These are phyloP conservation scores for Heteromyza rotundicornis DNA, from an alignment of 2,888 invertebrate genomes.

Conservation along the genomic window DNA sequence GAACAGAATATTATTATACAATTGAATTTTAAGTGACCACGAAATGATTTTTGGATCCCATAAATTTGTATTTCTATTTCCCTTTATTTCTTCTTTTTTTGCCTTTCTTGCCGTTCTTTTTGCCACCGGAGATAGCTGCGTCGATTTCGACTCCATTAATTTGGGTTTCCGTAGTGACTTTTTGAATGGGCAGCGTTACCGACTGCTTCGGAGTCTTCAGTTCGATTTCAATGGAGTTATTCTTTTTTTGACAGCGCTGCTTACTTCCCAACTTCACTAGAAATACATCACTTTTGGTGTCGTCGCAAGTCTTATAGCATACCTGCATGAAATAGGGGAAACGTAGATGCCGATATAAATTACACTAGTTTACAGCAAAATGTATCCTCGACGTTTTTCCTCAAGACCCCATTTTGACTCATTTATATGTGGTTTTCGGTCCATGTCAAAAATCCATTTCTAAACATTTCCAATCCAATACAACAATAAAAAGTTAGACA, in stretches of 20 bases:
- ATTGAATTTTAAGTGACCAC: too few species aligned
- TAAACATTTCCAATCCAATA: too few species aligned
- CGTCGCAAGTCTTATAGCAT: constrained; percentile 62
- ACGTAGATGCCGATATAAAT: too few species aligned
- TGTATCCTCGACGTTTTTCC: too few species aligned
- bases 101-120: constrained; percentile 28
- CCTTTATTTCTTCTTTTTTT: constrained; percentile 31
- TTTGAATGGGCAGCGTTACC: constrained; percentile 66
- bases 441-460: too few species aligned
- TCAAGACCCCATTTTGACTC: too few species aligned
- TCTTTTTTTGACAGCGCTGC: constrained; percentile 73
- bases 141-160: constrained; percentile 65
- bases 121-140: constrained; percentile 29
- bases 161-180: constrained; percentile 72
- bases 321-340: constrained; percentile 48
- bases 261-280: constrained; percentile 78
- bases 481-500: too few species aligned
- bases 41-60: too few species aligned
- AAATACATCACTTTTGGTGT: constrained; percentile 76
- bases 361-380: too few species aligned
- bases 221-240: constrained; percentile 72
- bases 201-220: constrained; percentile 75
- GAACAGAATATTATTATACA: too few species aligned
- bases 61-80: constrained; percentile 19
- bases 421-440: too few species aligned